Evolutionary conservation across 2,113 vertebrate genomes (phyloP), one percentile per base, ranked within the genome.

Genomic region (Cynocephalus volans): DNA sequence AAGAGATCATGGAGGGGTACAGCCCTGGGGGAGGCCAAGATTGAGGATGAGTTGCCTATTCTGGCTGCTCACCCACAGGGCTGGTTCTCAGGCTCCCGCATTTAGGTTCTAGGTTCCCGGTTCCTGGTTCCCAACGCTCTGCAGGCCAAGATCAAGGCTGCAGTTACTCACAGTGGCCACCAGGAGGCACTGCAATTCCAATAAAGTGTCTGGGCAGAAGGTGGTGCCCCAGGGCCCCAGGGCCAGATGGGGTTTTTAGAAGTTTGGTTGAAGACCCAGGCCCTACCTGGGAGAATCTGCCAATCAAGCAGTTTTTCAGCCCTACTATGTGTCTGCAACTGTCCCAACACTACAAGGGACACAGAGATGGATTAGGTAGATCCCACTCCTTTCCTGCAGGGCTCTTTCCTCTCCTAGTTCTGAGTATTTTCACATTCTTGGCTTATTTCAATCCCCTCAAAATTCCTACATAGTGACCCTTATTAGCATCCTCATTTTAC

Each of bases 161-260:
- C 88, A 98, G 96, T 97, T 91, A 62, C 95, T 52, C 19, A n/a
- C 0, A 11, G 8, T n/a, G 52, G 62, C 97, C 98, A 97, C 97
- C 52, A 97, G 90, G 97, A 98, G 96, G 96, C 98, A 97, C 96
- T 97, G 96, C 52, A n/a, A 89, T 73, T 79, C 82, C 65, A 96
- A 79, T 36, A 88, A 98, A 96, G 67, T 56, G 67, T 79, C 7
- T 13, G 60, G 76, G 65, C 26, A 5, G 8, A 31, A 8, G 41
- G 67, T 33, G 67, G 26, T 26, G 26, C 12, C 73, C 70, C 64
- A 10, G 41, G 73, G n/a, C 24, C 89, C 80, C 6, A 7, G 45
- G n/a, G 26, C 28, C 33, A 18, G 5, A n/a, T 0, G 67, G 50
- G 14, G 23, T 41, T 50, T 87, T 56, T 31, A 8, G 26, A 56